A percentile compares a stretch with the other conserved stretches of the same genome.
phyloP scores from a whole-genome alignment of 2,797 vertebrate species.

The Lates japonicus region DNA sequence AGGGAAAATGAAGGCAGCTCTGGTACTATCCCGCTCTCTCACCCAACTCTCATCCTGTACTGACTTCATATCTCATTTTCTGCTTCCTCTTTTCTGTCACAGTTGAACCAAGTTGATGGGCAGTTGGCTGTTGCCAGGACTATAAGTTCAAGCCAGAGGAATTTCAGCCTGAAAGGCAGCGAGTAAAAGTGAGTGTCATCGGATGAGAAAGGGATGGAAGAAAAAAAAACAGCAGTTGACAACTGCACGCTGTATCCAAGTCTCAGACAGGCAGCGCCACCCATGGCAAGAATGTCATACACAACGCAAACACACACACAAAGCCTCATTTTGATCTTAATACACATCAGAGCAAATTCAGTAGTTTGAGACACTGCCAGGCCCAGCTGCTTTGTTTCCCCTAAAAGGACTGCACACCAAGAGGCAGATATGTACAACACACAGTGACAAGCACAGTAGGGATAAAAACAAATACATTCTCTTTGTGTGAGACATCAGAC shows the following conservation, averaged over 20 bases:
- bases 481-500: conserved; percentile 7
- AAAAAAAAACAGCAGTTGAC: conserved; percentile 62
- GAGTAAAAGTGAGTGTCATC: conserved; percentile 73
- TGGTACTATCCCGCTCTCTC: conserved; percentile 20
- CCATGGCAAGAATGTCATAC: conserved; percentile 58
- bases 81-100: conserved; percentile 72
- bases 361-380: conserved; percentile 44
- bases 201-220: conserved; percentile 58
- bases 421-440: conserved; percentile 35
- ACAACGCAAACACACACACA: conserved; percentile 40
- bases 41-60: conserved; percentile 30
- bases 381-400: conserved; percentile 47
- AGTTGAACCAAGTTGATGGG: conserved; percentile 60
- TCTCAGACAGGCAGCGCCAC: conserved; percentile 52
- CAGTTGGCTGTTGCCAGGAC: conserved; percentile 74
- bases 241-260: conserved; percentile 51
- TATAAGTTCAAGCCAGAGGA: conserved; percentile 72
- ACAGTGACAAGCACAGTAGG: conserved; percentile 24
- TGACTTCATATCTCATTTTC: conserved; percentile 69
- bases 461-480: background rate
- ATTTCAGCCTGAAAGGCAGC: conserved; percentile 77
- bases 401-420: conserved; percentile 38
- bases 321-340: conserved; percentile 53
- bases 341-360: conserved; percentile 43
- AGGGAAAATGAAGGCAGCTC: conserved; percentile 38